phyloP scores from a whole-genome alignment of 2,888 invertebrate genomes.

The Malachius bipustulatus region DNA sequence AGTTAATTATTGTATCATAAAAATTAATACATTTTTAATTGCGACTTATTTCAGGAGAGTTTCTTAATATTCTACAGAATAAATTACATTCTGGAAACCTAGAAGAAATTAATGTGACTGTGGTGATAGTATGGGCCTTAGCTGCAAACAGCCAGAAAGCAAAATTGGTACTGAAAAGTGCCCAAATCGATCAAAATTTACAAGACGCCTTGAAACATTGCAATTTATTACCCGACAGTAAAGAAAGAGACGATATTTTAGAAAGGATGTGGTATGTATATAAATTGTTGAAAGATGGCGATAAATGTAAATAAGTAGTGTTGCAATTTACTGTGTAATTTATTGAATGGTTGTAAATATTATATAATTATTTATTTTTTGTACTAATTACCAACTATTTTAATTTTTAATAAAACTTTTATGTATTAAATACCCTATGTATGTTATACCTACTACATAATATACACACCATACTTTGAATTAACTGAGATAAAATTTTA shows the following conservation, averaged over 20 bases:
- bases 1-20: slow-evolving; percentile 13
- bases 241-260: slow-evolving; percentile 26
- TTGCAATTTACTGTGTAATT: too few relatives aligned
- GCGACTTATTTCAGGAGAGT: slow-evolving; percentile 37
- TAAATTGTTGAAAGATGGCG: slow-evolving; percentile 26
- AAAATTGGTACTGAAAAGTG: slow-evolving; percentile 42
- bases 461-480: too few relatives aligned
- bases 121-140: slow-evolving; percentile 53
- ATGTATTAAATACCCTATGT: too few relatives aligned
- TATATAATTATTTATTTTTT: too few relatives aligned
- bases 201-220: slow-evolving; percentile 38
- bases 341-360: too few relatives aligned
- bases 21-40: neutral
- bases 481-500: too few relatives aligned
- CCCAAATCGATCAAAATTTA: slow-evolving; percentile 38
- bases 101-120: slow-evolving; percentile 37
- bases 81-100: slow-evolving; percentile 36
- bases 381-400: too few relatives aligned
- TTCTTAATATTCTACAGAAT: slow-evolving; percentile 38
- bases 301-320: slow-evolving; percentile 13
- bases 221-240: slow-evolving; percentile 30
- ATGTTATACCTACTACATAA: too few relatives aligned
- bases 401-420: too few relatives aligned
- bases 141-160: slow-evolving; percentile 60
- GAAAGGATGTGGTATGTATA: slow-evolving; percentile 30